Conservation (phyloP, 2,113 vertebrate genomes). For the Nyctibius bracteatus region DNA sequence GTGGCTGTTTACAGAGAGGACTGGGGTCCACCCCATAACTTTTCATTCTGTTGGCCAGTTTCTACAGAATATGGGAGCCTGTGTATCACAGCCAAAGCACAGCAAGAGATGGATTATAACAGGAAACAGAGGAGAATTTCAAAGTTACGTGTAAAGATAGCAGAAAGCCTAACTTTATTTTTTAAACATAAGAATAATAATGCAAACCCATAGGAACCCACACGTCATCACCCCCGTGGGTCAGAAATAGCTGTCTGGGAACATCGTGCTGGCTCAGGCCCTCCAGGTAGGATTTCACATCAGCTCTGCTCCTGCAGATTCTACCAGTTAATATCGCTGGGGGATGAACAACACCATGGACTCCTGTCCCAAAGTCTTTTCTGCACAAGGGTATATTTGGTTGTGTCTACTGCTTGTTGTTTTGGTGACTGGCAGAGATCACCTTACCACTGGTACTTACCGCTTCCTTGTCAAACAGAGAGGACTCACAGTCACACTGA, state of each 20-base stretch:
- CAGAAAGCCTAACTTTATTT: background rate
- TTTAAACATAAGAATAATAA: background rate
- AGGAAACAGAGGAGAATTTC: background rate
- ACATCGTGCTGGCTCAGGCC: background rate
- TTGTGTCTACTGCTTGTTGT: background rate
- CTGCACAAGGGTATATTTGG: background rate
- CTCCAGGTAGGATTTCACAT: background rate
- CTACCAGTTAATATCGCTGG: background rate
- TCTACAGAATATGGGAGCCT: background rate
- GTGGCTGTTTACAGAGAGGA: background rate
- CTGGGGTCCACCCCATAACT: background rate
- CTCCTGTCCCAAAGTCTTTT: background rate
- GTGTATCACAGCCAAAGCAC: background rate
- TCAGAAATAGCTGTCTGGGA: background rate
- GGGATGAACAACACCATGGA: background rate
- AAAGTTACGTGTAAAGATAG: background rate
- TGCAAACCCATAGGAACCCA: background rate
- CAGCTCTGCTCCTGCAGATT: background rate
- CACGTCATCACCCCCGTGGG: background rate
- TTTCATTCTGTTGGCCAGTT: background rate
- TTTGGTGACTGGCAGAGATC: background rate
- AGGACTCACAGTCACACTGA: background rate
- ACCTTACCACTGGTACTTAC: background rate
- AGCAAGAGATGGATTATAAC: background rate
- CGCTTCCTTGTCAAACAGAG: background rate